Evolutionary conservation across 2,888 invertebrate species (phyloP).

Genomic region (Ditylenchus weischeri): DNA sequence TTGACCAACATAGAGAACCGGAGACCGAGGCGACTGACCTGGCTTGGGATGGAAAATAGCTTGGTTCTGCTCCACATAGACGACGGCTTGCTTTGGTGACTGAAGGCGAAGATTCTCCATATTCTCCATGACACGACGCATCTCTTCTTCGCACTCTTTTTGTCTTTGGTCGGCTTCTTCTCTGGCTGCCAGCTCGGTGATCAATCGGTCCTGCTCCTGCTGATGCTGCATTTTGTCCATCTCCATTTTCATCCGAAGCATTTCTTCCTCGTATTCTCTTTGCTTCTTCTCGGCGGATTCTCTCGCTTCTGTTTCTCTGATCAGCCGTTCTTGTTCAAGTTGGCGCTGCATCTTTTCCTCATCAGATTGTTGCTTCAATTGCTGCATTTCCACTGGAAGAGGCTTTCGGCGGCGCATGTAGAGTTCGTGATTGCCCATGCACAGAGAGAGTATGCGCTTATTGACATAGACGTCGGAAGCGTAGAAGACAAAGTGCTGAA

Average conservation of each 20-base stretch:
- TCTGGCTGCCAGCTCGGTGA: too few relatives aligned
- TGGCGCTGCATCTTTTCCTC: slow-evolving; percentile 40
- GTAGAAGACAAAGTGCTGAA: slow-evolving; percentile 91
- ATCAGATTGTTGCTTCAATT: slow-evolving; percentile 93
- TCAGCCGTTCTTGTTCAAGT: slow-evolving; percentile 66
- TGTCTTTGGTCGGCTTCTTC: too few relatives aligned
- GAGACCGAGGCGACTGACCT: too few relatives aligned
- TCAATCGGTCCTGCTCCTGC: slow-evolving; percentile 20
- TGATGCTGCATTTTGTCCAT: slow-evolving; percentile 79
- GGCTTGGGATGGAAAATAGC: too few relatives aligned
- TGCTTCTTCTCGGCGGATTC: slow-evolving; percentile 95
- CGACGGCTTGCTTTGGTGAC: too few relatives aligned
- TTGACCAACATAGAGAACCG: too few relatives aligned
- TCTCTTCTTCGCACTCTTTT: too few relatives aligned
- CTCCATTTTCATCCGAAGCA: slow-evolving; percentile 79
- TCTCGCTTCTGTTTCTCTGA: slow-evolving; percentile 88
- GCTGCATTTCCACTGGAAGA: slow-evolving; percentile 98
- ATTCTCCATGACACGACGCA: too few relatives aligned
- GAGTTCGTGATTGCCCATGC: slow-evolving; percentile 99
- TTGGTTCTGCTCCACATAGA: too few relatives aligned
- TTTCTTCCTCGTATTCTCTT: slow-evolving; percentile 87
- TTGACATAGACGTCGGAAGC: slow-evolving; percentile 95
- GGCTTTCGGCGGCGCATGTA: slow-evolving; percentile 98
- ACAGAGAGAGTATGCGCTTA: slow-evolving; percentile 93
- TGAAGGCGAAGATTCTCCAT: too few relatives aligned